Evolutionary conservation across 2,113 vertebrate genomes (phyloP).

Genomic region (Siniperca chuatsi): DNA sequence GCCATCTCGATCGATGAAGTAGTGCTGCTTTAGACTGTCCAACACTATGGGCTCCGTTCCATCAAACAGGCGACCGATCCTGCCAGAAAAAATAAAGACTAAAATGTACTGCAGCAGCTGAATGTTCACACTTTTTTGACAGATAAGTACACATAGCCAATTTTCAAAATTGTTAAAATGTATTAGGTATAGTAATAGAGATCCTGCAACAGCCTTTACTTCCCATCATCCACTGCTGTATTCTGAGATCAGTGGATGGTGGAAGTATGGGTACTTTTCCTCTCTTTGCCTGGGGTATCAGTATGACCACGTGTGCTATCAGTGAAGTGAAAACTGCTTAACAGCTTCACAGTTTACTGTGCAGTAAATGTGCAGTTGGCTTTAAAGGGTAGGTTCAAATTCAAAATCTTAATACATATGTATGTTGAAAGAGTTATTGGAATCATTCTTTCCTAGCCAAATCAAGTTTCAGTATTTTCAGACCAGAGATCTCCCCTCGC

Average conservation of each 20-base stretch:
- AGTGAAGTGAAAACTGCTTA: background rate
- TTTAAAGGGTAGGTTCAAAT: no score
- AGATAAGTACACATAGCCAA: background rate
- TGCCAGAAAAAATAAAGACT: constrained; percentile 64
- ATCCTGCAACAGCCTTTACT: background rate
- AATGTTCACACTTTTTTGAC: background rate
- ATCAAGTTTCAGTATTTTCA: background rate
- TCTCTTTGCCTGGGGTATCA: background rate
- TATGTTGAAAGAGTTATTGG: background rate
- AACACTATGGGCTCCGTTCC: constrained; percentile 97
- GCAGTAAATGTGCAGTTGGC: background rate
- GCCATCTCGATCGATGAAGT: constrained; percentile 98
- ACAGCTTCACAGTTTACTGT: background rate
- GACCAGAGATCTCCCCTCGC: no score
- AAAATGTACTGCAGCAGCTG: background rate
- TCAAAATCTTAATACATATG: background rate
- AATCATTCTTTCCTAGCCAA: background rate
- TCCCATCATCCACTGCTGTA: background rate
- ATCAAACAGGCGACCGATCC: constrained; percentile 96
- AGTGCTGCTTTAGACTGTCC: constrained; percentile 98
- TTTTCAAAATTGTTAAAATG: background rate
- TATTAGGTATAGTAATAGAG: background rate
- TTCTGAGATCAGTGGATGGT: background rate
- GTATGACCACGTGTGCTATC: background rate
- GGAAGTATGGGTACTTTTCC: background rate